phyloP scores from a whole-genome alignment of 1,140 invertebrate species.

The Ceratitis capitata region DNA sequence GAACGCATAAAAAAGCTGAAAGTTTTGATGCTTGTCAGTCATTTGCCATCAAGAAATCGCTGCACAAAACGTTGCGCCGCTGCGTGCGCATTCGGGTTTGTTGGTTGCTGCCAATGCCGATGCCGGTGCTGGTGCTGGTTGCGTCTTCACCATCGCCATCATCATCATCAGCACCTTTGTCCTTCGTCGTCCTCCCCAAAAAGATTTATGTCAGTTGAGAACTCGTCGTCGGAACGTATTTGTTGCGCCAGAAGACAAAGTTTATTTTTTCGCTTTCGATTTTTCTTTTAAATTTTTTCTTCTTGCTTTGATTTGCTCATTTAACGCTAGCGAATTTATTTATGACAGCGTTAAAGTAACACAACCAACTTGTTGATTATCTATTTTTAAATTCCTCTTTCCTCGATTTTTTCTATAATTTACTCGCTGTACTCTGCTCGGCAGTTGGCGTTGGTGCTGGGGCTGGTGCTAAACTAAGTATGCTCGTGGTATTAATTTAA shows the following conservation, averaged over 20 bases:
- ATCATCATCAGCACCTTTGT: neutral
- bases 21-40: conserved; percentile 36
- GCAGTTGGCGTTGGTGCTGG: no score
- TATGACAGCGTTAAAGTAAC: conserved; percentile 22
- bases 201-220: conserved; percentile 24
- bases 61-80: neutral
- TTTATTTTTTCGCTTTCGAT: neutral
- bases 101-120: neutral
- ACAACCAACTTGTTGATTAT: conserved; percentile 31
- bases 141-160: neutral
- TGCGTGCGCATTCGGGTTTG: neutral
- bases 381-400: neutral
- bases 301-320: conserved; percentile 10
- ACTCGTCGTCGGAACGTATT: neutral
- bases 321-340: neutral
- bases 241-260: conserved; percentile 5
- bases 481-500: conserved; percentile 37
- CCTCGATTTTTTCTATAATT: conserved; percentile 17
- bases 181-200: conserved; percentile 17
- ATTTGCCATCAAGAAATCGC: conserved; percentile 34
- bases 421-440: neutral
- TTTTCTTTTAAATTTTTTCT: neutral
- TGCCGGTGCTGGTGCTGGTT: neutral
- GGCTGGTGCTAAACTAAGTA: neutral
- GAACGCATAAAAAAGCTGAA: neutral